Evolutionary conservation across 2,797 vertebrate species (phyloP), one percentile per base, ranked within the genome.

Genomic region (Poeciliopsis presidionis): DNA sequence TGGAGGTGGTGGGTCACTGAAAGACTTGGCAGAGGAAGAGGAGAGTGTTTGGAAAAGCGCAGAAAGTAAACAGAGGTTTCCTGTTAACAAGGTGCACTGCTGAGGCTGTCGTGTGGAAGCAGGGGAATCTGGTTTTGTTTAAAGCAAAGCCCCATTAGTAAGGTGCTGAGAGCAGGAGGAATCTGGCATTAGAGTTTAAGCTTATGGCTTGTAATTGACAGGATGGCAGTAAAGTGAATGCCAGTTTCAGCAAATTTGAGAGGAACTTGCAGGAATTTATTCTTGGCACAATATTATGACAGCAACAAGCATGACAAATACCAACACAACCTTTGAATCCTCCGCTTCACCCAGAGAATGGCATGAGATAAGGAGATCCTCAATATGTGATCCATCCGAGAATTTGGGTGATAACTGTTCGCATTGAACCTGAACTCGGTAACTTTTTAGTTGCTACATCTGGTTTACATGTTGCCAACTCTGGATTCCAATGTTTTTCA

Each of bases 61-160:
- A 81, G 93, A 94, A 94, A 95, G 96, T 95, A 96, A 96, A 96
- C 93, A 94, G 93, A 91, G 88, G 88, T 95, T 96, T 96, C 95
- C 95, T 95, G 94, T 95, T 94, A 95, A 95, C 91, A 90, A 94
- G 92, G 92, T 90, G 90, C 82, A 75, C 88, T 77, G 81, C 91
- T 90, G 90, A 88, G 88, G 84, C 90, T 87, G 91, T 88, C 84
- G 77, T 92, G 91, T 88, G 88, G 86, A 88, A 92, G 91, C 78
- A 49, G 73, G 88, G 90, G 89, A 77, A 87, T 94, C 94, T 96
- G 94, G 92, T 88, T 94, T 91, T 94, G 94, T 94, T 95, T 94
- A 94, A 93, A 90, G 85, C 73, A 73, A 78, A 85, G 86, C 92
- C 85, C 89, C 90, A 72, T 83, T 90, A 88, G 91, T 92, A 87